phyloP scores from a whole-genome alignment of 1,140 invertebrate species.

The Micrasema longulum region DNA sequence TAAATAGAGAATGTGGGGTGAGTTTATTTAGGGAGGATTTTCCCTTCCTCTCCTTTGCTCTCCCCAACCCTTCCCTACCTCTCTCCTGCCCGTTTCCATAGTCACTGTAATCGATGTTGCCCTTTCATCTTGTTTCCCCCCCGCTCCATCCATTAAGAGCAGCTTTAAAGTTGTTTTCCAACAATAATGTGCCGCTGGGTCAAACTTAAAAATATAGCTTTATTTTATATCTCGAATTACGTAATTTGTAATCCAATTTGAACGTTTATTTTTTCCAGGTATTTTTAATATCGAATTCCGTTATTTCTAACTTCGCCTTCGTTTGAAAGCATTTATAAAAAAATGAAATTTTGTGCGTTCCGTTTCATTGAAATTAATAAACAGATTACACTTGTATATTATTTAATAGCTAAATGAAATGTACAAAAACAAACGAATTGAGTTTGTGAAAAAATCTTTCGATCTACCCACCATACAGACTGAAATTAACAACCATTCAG shows the following conservation, averaged over 20 bases:
- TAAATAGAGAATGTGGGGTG: slow-evolving; percentile 6
- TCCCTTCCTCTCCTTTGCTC: neutral
- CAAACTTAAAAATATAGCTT: slow-evolving; percentile 39
- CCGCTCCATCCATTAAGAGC: slow-evolving; percentile 47
- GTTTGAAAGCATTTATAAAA: too few species aligned
- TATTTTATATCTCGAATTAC: slow-evolving; percentile 1
- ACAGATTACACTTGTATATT: too few species aligned
- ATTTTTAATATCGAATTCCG: too few species aligned
- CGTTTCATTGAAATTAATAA: too few species aligned
- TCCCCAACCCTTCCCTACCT: neutral
- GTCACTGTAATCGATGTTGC: slow-evolving; percentile 53
- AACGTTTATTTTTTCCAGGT: too few species aligned
- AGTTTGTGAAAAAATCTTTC: too few species aligned
- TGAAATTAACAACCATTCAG: too few species aligned
- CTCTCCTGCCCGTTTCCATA: slow-evolving; percentile 40
- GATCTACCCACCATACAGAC: too few species aligned
- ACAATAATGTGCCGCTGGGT: slow-evolving; percentile 43
- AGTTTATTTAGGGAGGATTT: slow-evolving; percentile 5
- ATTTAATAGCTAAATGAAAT: too few species aligned
- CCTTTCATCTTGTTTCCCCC: slow-evolving; percentile 51
- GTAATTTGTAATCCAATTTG: neutral
- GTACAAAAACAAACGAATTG: too few species aligned
- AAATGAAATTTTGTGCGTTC: too few species aligned
- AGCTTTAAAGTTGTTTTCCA: slow-evolving; percentile 40
- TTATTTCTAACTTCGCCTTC: too few species aligned